Base-by-base conservation (phyloP, 1,140 invertebrate genomes). In the Charaxes varanes region DNA sequence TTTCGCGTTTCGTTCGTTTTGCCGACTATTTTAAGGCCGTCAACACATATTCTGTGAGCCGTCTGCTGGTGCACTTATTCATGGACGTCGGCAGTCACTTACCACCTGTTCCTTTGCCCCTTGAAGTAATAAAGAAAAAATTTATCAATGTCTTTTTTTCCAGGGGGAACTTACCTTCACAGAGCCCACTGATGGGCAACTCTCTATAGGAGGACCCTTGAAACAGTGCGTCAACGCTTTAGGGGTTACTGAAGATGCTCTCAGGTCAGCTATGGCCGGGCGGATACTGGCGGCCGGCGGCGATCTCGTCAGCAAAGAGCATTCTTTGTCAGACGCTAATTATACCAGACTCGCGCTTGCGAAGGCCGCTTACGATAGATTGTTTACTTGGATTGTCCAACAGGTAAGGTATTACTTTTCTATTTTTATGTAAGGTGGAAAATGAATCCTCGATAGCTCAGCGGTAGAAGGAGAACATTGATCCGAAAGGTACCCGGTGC, bases 261-360 rank as follows among this genome's bases (percentile, higher is more conserved):
- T 98, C 4, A 88, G 87, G 14, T 88, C 88, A 15, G 90, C 95
- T 0, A 81, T 99, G 48, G 94, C 91, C 45, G 92, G 92, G 49
- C 86, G 97, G 40, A 93, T 96, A 13, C 96, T 99, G 60, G 94
- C 97, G 2, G 96, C 96, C 0, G 91, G 94, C 34, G 96, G 96
- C 2, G 95, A 98, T 83, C 91, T 98, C 2, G 95, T 99, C 87
- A 91, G 93, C 68, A 98, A 98, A 85, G 90, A 89, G 43, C 94
- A 98, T 61, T 95, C 92, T 35, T 86, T 92, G 18, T 86, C 82
- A 1, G 94, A 97, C 68, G 96, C 96, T 1, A 87, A 91, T 49
- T 96, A 94, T 80, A 96, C 95, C n/a, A 86, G 95, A 60, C 94
- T 98, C 86, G 97, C 97, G 0, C 87, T 98, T 49, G 93, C 95